phyloP scores from a whole-genome alignment of 2,888 invertebrate species.

The Bugulina stolonifera region DNA sequence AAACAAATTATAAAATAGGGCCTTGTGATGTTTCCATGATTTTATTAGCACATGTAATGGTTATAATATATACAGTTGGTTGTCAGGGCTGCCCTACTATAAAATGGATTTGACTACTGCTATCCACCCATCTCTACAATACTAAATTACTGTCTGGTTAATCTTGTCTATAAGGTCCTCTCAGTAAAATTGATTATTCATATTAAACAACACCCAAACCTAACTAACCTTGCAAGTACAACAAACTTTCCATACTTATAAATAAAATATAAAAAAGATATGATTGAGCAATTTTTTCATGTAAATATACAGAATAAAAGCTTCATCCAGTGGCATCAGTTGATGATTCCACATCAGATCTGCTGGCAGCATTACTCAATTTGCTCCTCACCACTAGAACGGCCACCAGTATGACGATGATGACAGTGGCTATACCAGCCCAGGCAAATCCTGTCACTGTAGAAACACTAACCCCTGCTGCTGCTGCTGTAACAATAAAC shows the following conservation, averaged over 20 bases:
- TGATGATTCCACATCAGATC: background rate
- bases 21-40: too few relatives aligned
- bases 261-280: background rate
- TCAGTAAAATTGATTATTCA: too few relatives aligned
- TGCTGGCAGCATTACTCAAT: background rate
- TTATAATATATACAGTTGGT: too few relatives aligned
- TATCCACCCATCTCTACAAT: too few relatives aligned
- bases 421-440: constrained; percentile 2
- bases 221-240: background rate
- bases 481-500: background rate
- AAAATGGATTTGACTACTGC: too few relatives aligned
- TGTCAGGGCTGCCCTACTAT: too few relatives aligned
- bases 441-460: constrained; percentile 18
- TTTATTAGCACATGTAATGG: too few relatives aligned
- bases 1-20: too few relatives aligned
- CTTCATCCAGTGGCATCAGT: background rate
- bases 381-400: constrained; percentile 10
- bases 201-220: too few relatives aligned
- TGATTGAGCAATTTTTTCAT: constrained; percentile 19
- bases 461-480: background rate
- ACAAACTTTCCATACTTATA: background rate
- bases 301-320: background rate
- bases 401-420: constrained; percentile 17
- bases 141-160: too few relatives aligned
- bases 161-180: too few relatives aligned